Percentiles rank a stretch among this genome's conserved stretches.
Evolutionary conservation across 2,797 vertebrate species (phyloP).

Genomic region (Australoheros facetus): DNA sequence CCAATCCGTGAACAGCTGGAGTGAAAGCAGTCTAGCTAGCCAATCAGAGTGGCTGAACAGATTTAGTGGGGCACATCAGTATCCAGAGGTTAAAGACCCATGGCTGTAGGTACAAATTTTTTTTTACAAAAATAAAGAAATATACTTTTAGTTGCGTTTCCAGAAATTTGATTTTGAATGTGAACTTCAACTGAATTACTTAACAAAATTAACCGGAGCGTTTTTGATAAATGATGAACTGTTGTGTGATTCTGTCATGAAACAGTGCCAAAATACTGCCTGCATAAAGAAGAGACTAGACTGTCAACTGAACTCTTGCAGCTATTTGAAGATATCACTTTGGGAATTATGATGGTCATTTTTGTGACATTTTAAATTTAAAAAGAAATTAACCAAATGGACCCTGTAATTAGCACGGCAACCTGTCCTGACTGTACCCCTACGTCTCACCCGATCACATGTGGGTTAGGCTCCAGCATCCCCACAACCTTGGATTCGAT

Average conservation of each 20-base stretch:
- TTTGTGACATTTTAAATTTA: background rate
- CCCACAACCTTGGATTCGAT: background rate
- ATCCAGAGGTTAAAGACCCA: constrained; percentile 40
- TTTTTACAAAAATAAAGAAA: background rate
- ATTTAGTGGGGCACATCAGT: constrained; percentile 52
- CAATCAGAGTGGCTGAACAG: constrained; percentile 63
- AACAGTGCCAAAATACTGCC: too few relatives aligned
- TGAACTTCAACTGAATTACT: background rate
- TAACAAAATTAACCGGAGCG: too few relatives aligned
- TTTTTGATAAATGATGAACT: background rate
- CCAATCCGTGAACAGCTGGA: constrained; percentile 75
- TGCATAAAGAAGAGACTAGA: background rate
- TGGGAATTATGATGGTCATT: background rate
- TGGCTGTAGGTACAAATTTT: background rate
- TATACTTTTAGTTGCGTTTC: background rate
- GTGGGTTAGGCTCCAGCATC: background rate
- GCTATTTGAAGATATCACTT: background rate
- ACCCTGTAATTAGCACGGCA: background rate
- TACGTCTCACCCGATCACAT: background rate
- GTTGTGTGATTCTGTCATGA: background rate
- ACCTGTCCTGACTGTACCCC: background rate
- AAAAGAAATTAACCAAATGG: background rate
- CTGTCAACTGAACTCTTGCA: background rate
- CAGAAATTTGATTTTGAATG: background rate
- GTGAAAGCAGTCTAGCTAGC: constrained; percentile 60